These are phyloP conservation scores for Elephas maximus DNA, from an alignment of 2,113 vertebrate genomes.

Conservation along the genomic window DNA sequence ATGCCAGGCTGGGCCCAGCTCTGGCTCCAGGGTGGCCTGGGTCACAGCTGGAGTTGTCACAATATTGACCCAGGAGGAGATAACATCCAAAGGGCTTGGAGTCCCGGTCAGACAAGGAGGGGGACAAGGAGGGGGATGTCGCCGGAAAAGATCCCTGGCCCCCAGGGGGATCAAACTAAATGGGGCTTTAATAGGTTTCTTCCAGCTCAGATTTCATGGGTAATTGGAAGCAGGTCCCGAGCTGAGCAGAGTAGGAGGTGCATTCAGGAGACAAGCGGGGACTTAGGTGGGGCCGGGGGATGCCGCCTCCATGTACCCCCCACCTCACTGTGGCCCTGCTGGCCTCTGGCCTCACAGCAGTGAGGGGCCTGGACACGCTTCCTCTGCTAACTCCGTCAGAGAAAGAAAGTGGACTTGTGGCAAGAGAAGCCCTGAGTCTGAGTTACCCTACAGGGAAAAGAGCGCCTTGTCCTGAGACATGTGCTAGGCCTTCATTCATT, in stretches of 20 bases:
- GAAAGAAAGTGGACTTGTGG: neutral
- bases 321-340: neutral
- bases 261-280: conserved; percentile 12
- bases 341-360: neutral
- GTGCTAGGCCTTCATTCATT: accelerated
- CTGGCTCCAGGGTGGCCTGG: conserved; percentile 82
- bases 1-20: conserved; percentile 45
- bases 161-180: conserved; percentile 79
- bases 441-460: neutral
- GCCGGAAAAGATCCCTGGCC: conserved; percentile 77
- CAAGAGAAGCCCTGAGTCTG: neutral
- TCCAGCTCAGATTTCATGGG: conserved; percentile 84
- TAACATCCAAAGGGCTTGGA: conserved; percentile 79
- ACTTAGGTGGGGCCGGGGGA: neutral
- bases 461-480: neutral
- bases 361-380: neutral
- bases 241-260: conserved; percentile 60
- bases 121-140: conserved; percentile 79
- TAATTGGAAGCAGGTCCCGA: conserved; percentile 84
- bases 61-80: conserved; percentile 84
- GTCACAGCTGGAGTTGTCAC: conserved; percentile 84
- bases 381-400: conserved; percentile 49
- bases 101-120: conserved; percentile 76
- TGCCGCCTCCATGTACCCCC: neutral
- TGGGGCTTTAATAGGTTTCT: conserved; percentile 84